Conservation (phyloP, 2,797 vertebrate genomes). For the Sebastes matsubarae region DNA sequence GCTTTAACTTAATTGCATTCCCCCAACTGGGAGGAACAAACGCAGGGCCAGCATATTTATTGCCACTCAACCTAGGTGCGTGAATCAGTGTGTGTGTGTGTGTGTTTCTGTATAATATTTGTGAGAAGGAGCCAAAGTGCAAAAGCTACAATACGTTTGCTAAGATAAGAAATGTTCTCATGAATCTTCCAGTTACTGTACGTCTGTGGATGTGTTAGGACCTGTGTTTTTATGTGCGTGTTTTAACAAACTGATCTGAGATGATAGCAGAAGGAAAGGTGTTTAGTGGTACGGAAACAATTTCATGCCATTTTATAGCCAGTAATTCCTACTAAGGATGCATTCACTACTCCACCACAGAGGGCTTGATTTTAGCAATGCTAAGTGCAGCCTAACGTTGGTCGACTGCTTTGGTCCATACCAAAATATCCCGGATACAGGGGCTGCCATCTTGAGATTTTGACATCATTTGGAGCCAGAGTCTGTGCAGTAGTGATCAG, state of each 20-base stretch:
- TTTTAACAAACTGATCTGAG: slow-evolving; percentile 14
- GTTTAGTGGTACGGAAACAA: background rate
- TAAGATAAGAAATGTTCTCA: slow-evolving; percentile 36
- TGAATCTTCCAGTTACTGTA: slow-evolving; percentile 31
- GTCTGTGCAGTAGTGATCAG: too few relatives aligned
- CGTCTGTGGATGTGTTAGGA: background rate
- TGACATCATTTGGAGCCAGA: too few relatives aligned
- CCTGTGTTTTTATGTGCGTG: background rate
- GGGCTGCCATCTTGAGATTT: too few relatives aligned
- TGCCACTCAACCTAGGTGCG: slow-evolving; percentile 39
- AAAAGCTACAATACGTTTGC: slow-evolving; percentile 43
- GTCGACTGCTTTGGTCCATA: background rate
- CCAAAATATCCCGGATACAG: too few relatives aligned
- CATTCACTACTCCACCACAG: background rate
- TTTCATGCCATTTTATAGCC: background rate
- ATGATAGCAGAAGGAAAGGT: background rate
- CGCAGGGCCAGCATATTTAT: slow-evolving; percentile 68
- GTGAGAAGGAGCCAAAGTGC: slow-evolving; percentile 31
- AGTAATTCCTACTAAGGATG: background rate
- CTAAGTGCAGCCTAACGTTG: too few relatives aligned
- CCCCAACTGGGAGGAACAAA: slow-evolving; percentile 59
- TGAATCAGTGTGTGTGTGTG: slow-evolving; percentile 23
- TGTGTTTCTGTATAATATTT: slow-evolving; percentile 14
- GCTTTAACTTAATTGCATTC: slow-evolving; percentile 74
- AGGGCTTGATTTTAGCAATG: background rate